Conservation (phyloP, 1,140 invertebrate genomes). For the Ericerus pela region DNA sequence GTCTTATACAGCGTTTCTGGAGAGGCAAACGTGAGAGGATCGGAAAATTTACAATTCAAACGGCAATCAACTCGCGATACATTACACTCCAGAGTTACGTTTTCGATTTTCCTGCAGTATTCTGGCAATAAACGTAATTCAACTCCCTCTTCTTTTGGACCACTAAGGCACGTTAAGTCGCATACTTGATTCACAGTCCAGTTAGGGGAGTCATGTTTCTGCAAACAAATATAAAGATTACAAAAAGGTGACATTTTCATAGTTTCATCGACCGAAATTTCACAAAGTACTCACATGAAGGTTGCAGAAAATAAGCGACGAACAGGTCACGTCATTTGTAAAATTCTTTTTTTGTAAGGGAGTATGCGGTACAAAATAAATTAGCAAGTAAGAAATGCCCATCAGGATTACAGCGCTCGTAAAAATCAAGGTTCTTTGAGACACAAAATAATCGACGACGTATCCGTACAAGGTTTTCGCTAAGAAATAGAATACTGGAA, state of each 20-base stretch:
- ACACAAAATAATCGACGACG: slow-evolving; percentile 45
- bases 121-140: not conserved
- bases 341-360: slow-evolving; percentile 25
- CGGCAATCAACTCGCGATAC: slow-evolving; percentile 11
- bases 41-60: slow-evolving; percentile 19
- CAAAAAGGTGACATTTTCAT: not conserved
- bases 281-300: slow-evolving; percentile 16
- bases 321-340: slow-evolving; percentile 25
- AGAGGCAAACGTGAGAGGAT: not conserved
- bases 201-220: slow-evolving; percentile 5
- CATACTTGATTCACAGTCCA: slow-evolving; percentile 3
- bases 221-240: not conserved
- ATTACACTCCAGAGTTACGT: not conserved
- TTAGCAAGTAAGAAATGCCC: slow-evolving; percentile 41
- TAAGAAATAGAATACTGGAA: slow-evolving; percentile 52
- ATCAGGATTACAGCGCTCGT: slow-evolving; percentile 44
- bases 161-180: not conserved
- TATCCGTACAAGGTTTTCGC: slow-evolving; percentile 57
- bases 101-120: too few species aligned
- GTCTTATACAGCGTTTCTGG: slow-evolving; percentile 30
- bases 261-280: too few species aligned
- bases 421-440: slow-evolving; percentile 50
- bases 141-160: not conserved
- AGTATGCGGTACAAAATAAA: slow-evolving; percentile 44
- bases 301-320: slow-evolving; percentile 27